These are phyloP conservation scores for Drosophila aldrichi DNA, from an alignment of 2,888 invertebrate genomes.

Conservation along the genomic window DNA sequence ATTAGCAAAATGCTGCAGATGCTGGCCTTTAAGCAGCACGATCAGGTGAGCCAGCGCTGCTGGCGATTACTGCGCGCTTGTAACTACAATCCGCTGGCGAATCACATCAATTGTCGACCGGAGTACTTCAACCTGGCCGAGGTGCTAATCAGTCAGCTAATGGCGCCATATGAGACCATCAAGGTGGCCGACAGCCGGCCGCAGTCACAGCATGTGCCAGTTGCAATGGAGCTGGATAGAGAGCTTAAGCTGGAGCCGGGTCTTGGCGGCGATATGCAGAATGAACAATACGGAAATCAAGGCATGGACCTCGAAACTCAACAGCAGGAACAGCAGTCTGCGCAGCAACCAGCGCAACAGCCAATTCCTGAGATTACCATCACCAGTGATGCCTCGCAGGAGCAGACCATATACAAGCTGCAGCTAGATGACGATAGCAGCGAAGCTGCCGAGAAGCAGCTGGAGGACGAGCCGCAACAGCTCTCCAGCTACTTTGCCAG, in stretches of 20 bases:
- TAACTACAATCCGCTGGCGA: constrained; percentile 78
- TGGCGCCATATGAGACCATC: constrained; percentile 83
- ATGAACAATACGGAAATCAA: constrained; percentile 37
- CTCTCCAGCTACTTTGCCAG: constrained; percentile 80
- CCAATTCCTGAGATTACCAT: constrained; percentile 33
- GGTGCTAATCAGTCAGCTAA: constrained; percentile 82
- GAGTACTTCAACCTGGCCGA: constrained; percentile 84
- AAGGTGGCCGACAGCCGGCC: constrained; percentile 52
- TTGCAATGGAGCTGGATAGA: constrained; percentile 69
- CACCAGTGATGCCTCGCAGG: constrained; percentile 29
- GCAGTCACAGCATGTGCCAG: constrained; percentile 17
- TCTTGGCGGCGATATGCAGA: constrained; percentile 21
- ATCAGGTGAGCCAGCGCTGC: constrained; percentile 79
- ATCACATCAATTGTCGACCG: constrained; percentile 77
- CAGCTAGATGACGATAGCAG: constrained; percentile 74
- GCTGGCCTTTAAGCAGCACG: constrained; percentile 83
- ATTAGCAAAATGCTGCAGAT: constrained; percentile 83
- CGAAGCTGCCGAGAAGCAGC: constrained; percentile 39
- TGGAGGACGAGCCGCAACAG: constrained; percentile 49
- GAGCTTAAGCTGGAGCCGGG: constrained; percentile 47
- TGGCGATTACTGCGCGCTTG: constrained; percentile 83
- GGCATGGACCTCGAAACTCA: constrained; percentile 20
- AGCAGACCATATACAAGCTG: constrained; percentile 79
- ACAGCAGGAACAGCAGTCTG: constrained; percentile 18
- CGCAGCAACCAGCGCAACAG: constrained; percentile 13